Conservation (phyloP, 2,888 invertebrate genomes). For the Hydrotaea diabolus region DNA sequence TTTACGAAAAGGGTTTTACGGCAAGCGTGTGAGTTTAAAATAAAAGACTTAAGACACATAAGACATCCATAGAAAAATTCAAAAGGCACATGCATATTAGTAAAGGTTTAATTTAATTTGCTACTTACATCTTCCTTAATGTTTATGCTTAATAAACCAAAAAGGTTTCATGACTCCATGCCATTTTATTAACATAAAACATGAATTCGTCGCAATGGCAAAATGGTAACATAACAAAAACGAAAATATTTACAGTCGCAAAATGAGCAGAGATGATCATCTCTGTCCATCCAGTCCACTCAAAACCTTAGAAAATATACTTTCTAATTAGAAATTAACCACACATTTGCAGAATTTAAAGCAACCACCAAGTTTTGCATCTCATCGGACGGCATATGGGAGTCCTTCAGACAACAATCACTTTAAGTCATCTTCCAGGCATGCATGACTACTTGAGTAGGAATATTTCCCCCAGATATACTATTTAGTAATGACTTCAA, state of each 20-base stretch:
- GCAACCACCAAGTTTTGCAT: not conserved
- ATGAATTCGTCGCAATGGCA: not conserved
- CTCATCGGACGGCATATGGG: not conserved
- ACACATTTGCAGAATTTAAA: not conserved
- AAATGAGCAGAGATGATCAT: not conserved
- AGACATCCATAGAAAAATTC: no score
- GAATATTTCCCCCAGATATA: not conserved
- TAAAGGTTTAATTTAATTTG: no score
- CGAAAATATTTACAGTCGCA: no score
- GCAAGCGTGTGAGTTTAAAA: no score
- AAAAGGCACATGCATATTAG: no score
- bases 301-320: not conserved
- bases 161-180: not conserved
- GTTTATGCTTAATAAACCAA: not conserved
- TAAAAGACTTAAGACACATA: no score
- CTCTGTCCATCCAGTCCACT: not conserved
- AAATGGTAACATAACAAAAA: not conserved
- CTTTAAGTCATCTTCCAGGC: not conserved
- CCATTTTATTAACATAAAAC: not conserved
- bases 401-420: not conserved
- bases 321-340: slow-evolving; percentile 6
- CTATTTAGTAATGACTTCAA: not conserved
- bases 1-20: no score
- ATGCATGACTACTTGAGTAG: no score
- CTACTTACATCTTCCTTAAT: not conserved